Conservation (phyloP, 2,797 vertebrate species). For the Megalops cyprinoides region DNA sequence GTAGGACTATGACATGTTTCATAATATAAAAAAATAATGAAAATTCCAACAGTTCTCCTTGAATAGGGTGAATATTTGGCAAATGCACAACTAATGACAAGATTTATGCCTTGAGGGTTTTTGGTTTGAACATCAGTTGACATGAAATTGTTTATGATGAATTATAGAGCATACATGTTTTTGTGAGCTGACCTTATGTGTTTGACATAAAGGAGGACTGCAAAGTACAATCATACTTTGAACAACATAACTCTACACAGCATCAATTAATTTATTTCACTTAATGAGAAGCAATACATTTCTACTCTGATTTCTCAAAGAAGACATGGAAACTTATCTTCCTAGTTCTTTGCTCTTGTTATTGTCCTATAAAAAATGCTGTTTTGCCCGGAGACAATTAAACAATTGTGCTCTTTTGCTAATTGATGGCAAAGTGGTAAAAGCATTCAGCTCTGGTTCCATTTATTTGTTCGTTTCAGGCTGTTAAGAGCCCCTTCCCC, state of each 20-base stretch:
- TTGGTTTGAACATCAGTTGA: constrained; percentile 62
- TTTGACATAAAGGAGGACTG: constrained; percentile 43
- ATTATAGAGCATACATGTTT: constrained; percentile 35
- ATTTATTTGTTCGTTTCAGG: constrained; percentile 85
- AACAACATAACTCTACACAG: constrained; percentile 44
- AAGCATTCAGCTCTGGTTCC: constrained; percentile 82
- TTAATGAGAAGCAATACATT: constrained; percentile 43
- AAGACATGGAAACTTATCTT: constrained; percentile 65
- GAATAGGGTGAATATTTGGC: neutral
- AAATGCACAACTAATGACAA: neutral
- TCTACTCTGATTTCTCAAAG: constrained; percentile 52
- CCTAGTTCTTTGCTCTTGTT: constrained; percentile 48
- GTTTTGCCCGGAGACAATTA: constrained; percentile 75
- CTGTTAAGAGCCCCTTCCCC: constrained; percentile 79
- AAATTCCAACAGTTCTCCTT: neutral
- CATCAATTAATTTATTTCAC: constrained; percentile 56
- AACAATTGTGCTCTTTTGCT: constrained; percentile 83
- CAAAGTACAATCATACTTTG: constrained; percentile 41
- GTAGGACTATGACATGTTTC: neutral
- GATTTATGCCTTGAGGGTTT: constrained; percentile 45
- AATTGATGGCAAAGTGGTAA: constrained; percentile 90
- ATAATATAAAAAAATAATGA: neutral
- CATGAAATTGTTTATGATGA: neutral
- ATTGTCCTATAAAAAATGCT: constrained; percentile 63
- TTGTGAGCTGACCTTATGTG: constrained; percentile 40